phyloP scores from a whole-genome alignment of 2,797 vertebrate genomes.

The Myotis daubentonii region DNA sequence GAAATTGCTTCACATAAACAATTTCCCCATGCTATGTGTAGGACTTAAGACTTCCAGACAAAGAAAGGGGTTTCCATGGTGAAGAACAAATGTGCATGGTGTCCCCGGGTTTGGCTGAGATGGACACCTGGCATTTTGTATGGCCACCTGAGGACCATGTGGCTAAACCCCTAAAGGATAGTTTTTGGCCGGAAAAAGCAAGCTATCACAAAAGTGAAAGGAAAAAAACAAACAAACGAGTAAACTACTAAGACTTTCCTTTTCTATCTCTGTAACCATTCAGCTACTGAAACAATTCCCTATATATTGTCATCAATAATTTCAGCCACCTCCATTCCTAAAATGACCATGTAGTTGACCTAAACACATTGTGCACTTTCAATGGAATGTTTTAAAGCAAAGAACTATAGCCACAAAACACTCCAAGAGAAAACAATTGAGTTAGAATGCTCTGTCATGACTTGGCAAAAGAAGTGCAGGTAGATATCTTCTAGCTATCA shows the following conservation, averaged over 20 bases:
- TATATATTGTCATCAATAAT: background rate
- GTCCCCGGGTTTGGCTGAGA: background rate
- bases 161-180: background rate
- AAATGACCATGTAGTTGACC: background rate
- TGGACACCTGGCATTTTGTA: background rate
- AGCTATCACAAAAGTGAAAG: background rate
- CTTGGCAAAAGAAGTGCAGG: constrained; percentile 37
- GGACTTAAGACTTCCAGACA: background rate
- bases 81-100: background rate
- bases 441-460: background rate
- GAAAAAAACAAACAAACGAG: background rate
- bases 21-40: background rate
- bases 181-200: constrained; percentile 3
- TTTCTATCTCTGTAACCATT: background rate
- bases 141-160: background rate
- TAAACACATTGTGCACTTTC: background rate
- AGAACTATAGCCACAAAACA: background rate
- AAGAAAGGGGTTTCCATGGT: background rate
- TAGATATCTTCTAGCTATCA: constrained; percentile 44
- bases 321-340: background rate
- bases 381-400: constrained; percentile 52
- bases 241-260: background rate
- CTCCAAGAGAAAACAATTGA: constrained; percentile 27
- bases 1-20: background rate
- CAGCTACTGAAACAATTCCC: background rate